These are phyloP conservation scores for Drosophila kohkoa DNA, from an alignment of 1,140 invertebrate species.

Conservation along the genomic window DNA sequence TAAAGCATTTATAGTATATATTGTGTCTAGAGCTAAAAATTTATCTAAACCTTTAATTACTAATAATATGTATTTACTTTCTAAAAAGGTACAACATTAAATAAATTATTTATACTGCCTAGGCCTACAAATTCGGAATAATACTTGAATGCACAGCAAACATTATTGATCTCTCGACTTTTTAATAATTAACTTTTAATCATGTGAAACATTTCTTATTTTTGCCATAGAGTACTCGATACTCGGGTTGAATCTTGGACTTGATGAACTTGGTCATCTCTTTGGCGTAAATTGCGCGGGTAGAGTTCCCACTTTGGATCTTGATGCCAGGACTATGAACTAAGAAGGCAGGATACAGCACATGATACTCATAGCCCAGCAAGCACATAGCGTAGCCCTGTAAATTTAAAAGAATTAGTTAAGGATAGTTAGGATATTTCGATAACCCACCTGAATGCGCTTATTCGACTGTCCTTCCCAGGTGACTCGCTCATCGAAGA, in stretches of 20 bases:
- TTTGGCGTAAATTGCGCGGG: slow-evolving; percentile 48
- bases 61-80: too few species aligned
- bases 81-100: too few species aligned
- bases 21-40: too few species aligned
- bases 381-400: slow-evolving; percentile 84
- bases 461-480: slow-evolving; percentile 96
- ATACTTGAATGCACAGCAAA: slow-evolving; percentile 10
- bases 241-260: slow-evolving; percentile 72
- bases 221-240: slow-evolving; percentile 68
- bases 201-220: slow-evolving; percentile 58
- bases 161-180: background rate
- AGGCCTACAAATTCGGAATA: background rate
- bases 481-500: slow-evolving; percentile 94
- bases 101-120: background rate
- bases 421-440: background rate
- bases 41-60: too few species aligned
- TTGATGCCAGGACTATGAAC: slow-evolving; percentile 84
- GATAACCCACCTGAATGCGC: slow-evolving; percentile 92
- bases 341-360: slow-evolving; percentile 82
- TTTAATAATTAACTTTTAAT: slow-evolving; percentile 3
- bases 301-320: background rate
- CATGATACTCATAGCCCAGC: slow-evolving; percentile 81
- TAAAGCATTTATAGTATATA: too few species aligned
- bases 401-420: slow-evolving; percentile 6
- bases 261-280: slow-evolving; percentile 73